phyloP scores from a whole-genome alignment of 2,888 invertebrate species.

The Homarus gammarus region DNA sequence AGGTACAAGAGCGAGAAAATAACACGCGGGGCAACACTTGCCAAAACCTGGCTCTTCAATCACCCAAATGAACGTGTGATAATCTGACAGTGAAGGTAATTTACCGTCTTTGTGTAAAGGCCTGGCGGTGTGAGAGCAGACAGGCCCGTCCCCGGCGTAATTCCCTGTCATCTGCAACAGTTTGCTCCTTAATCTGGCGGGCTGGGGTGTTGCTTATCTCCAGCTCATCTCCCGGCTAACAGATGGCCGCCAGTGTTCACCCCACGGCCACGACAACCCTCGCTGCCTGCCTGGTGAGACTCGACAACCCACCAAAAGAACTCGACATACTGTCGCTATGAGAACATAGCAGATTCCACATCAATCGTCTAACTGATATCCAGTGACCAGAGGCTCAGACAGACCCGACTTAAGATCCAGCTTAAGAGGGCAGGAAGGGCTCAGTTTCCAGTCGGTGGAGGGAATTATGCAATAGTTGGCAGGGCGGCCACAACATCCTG shows the following conservation, averaged over 20 bases:
- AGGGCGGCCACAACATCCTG: neutral
- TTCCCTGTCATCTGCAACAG: conserved; percentile 56
- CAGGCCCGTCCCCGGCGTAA: conserved; percentile 19
- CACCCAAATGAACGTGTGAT: conserved; percentile 2
- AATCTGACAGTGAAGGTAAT: neutral
- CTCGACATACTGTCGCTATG: too few relatives aligned
- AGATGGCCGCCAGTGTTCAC: conserved; percentile 22
- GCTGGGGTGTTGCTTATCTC: conserved; percentile 41
- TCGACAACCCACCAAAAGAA: too few relatives aligned
- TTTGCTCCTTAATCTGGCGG: conserved; percentile 45
- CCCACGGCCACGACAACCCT: neutral
- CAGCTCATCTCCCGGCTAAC: conserved; percentile 30
- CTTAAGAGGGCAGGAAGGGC: too few relatives aligned
- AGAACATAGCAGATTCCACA: too few relatives aligned
- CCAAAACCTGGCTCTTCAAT: too few relatives aligned
- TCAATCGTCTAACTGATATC: too few relatives aligned
- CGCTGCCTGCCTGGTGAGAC: neutral
- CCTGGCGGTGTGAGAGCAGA: neutral
- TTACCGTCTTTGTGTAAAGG: conserved; percentile 23
- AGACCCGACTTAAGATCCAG: too few relatives aligned
- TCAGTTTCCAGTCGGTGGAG: neutral
- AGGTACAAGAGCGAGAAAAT: too few relatives aligned
- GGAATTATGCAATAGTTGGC: neutral
- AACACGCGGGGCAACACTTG: too few relatives aligned
- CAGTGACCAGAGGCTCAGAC: too few relatives aligned